These are phyloP conservation scores for Halcyon malimbica DNA, from an alignment of 2,113 vertebrate species.

Conservation along the genomic window DNA sequence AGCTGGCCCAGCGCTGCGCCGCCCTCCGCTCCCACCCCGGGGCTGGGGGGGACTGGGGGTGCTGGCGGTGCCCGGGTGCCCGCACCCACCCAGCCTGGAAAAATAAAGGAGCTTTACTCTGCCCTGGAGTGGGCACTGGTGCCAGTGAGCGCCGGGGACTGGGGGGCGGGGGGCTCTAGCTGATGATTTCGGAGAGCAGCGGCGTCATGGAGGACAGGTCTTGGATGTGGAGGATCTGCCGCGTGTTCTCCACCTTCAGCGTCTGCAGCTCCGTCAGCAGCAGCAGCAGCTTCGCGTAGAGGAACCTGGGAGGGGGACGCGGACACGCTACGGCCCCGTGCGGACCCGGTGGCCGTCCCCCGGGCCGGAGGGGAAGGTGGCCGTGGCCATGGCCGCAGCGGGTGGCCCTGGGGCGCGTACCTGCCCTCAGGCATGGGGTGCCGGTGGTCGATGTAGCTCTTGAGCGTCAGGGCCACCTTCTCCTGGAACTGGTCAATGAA, in stretches of 20 bases:
- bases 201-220: constrained; percentile 68
- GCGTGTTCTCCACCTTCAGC: constrained; percentile 46
- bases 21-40: background rate
- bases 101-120: constrained; percentile 61
- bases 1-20: no score
- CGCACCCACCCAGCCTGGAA: background rate
- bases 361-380: accelerated
- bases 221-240: constrained; percentile 73
- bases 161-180: constrained; percentile 23
- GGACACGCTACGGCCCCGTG: accelerated
- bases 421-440: constrained; percentile 33
- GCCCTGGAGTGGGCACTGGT: background rate
- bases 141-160: accelerated
- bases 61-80: background rate
- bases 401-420: background rate
- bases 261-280: constrained; percentile 73
- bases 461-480: constrained; percentile 62
- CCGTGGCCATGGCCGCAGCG: accelerated
- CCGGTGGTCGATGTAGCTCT: constrained; percentile 64
- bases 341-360: accelerated
- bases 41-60: background rate
- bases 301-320: constrained; percentile 46
- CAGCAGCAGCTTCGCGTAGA: constrained; percentile 74
- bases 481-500: constrained; percentile 65
- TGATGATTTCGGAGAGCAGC: constrained; percentile 73